Conservation (phyloP, 64 coral and sea anemone species). For the Montipora sp. region DNA sequence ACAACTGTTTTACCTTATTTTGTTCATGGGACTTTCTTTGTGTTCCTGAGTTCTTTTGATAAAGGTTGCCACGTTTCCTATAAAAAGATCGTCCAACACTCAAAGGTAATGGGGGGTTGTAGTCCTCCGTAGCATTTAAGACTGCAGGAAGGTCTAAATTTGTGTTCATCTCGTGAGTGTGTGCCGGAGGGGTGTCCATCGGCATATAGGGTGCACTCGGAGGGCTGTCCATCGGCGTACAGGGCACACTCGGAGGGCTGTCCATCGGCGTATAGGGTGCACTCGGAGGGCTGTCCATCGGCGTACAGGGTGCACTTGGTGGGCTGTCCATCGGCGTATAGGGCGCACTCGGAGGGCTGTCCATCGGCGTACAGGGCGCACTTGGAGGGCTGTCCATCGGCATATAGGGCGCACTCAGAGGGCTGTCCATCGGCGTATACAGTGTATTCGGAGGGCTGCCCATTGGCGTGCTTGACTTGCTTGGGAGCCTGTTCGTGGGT, state of each 20-base stretch:
- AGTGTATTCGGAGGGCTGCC: neutral
- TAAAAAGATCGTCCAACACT: constrained; percentile 24
- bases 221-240: neutral
- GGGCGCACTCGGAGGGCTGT: neutral
- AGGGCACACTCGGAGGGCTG: neutral
- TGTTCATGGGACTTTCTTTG: constrained; percentile 1
- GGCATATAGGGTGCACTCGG: neutral
- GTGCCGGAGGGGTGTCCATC: neutral
- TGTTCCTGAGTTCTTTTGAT: constrained; percentile 16
- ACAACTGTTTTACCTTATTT: neutral
- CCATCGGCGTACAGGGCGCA: neutral
- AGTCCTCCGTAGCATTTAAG: neutral
- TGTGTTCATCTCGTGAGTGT: neutral
- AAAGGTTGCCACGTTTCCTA: neutral
- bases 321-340: neutral
- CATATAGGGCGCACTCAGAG: neutral
- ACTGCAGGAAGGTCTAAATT: constrained; percentile 10
- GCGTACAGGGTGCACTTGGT: neutral
- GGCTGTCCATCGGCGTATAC: neutral
- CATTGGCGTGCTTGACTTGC: neutral
- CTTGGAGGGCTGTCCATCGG: neutral
- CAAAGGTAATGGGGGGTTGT: neutral
- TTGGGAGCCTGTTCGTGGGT: neutral
- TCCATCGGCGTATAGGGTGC: neutral
- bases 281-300: neutral